Evolutionary conservation across 37 sponge, comb jelly and placozoan genomes (phyloP).

Genomic region (Oscarella lobularis): DNA sequence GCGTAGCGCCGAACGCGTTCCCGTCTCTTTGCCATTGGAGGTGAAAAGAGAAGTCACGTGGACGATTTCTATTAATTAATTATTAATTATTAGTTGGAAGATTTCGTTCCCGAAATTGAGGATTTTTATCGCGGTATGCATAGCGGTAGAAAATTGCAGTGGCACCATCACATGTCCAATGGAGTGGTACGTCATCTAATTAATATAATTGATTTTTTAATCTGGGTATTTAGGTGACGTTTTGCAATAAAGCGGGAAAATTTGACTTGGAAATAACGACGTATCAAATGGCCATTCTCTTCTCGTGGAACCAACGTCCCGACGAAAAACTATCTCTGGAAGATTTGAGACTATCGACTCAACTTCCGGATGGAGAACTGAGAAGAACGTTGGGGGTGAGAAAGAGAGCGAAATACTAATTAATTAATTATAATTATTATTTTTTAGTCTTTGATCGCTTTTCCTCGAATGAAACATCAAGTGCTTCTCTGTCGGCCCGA

Average conservation of each 20-base stretch:
- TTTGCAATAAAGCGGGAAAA: slow-evolving; percentile 58
- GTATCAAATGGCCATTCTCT: slow-evolving; percentile 87
- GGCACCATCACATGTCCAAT: slow-evolving; percentile 92
- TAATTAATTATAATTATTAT: neutral
- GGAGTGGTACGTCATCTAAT: slow-evolving; percentile 50
- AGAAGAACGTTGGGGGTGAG: slow-evolving; percentile 68
- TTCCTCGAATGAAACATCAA: slow-evolving; percentile 74
- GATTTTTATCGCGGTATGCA: slow-evolving; percentile 71
- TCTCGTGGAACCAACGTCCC: slow-evolving; percentile 81
- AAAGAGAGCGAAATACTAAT: too few species aligned
- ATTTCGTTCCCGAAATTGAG: slow-evolving; percentile 76
- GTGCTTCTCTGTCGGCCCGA: slow-evolving; percentile 52
- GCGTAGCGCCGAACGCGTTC: slow-evolving; percentile 64
- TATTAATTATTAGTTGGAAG: slow-evolving; percentile 45
- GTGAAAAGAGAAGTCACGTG: slow-evolving; percentile 19
- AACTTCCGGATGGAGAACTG: slow-evolving; percentile 69
- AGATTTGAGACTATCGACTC: slow-evolving; percentile 67
- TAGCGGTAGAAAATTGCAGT: slow-evolving; percentile 65
- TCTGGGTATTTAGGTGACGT: slow-evolving; percentile 41
- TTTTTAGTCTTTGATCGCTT: slow-evolving; percentile 59
- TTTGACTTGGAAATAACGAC: slow-evolving; percentile 88
- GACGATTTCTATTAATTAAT: too few species aligned
- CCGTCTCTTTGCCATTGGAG: slow-evolving; percentile 74
- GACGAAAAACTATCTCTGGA: slow-evolving; percentile 69
- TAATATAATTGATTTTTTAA: neutral